Base-by-base conservation (phyloP, 1,140 invertebrate species). In the Glossosoma conforme region DNA sequence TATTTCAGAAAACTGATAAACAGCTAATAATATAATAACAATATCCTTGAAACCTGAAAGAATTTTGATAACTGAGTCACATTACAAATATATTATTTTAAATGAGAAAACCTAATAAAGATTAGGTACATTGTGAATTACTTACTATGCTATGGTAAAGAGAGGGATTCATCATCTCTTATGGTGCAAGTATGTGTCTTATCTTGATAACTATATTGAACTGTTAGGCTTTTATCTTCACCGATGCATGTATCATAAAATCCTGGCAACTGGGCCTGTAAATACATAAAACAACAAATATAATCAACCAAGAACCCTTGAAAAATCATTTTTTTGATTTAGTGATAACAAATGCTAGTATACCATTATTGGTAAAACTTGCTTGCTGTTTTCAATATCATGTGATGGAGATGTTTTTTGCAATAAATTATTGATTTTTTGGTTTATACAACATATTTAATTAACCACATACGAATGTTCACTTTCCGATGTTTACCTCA, bases 161-260 rank as follows among this genome's bases (percentile, higher is more conserved):
- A 81, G 18, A 93, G 65, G 28, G 79, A 67, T 63, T 93, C 86
- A 42, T 73, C 81, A 67, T 97, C 93, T 53, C 78, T 72, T 19
- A 96, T 71, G n/a, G 85, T 83, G 59, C 89, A 83, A 63, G 87
- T 78, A 67, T 96, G 87, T 4, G 81, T 72, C 61, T 85, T 78
- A 65, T 82, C 82, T 59, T 85, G 83, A 70, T 89, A 97, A 60
- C 83, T 79, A 67, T 98, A 99, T 60, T 89, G 81, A 48, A 99
- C 80, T 25, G 84, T 81, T 18, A 99, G 71, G 52, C 81, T 81
- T 69, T 99, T 99, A 4, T 91, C 86, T 58, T 97, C 93, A 2
- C 93, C 92, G 13, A 95, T 80, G 64, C 91, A 93, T 0, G 94
- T 93, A 70, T 98, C 96, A 70, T 91, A 98, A 70, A 99, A 98